Evolutionary conservation across 2,797 vertebrate species (phyloP).

Genomic region (Neosilurus hyrtlii): DNA sequence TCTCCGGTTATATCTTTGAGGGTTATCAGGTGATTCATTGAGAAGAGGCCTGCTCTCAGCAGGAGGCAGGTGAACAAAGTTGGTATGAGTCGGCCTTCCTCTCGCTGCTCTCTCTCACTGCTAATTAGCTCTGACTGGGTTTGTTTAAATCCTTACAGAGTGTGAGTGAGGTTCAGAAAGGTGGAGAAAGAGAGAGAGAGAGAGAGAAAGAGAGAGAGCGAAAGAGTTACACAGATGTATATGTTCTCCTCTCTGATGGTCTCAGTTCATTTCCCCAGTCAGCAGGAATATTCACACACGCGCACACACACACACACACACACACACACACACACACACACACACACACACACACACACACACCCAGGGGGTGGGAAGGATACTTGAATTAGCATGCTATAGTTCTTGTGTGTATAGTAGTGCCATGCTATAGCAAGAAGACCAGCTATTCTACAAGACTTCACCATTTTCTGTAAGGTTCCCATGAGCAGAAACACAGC

Average conservation of each 20-base stretch:
- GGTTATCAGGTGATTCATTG: constrained; percentile 82
- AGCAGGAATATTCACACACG: constrained; percentile 66
- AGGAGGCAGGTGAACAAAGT: constrained; percentile 86
- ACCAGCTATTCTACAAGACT: constrained; percentile 27
- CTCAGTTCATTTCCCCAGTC: constrained; percentile 73
- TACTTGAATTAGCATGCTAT: background rate
- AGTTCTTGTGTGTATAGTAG: background rate
- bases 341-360: constrained; percentile 47
- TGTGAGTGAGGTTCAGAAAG: constrained; percentile 57
- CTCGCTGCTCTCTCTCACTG: constrained; percentile 76
- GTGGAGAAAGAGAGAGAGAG: constrained; percentile 46
- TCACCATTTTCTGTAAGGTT: background rate
- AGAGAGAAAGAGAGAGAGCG: constrained; percentile 11
- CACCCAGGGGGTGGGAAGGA: background rate
- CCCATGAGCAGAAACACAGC: too few species aligned
- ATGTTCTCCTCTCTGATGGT: constrained; percentile 73
- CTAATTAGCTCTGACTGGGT: constrained; percentile 85
- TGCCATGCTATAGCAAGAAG: background rate
- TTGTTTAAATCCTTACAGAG: constrained; percentile 80
- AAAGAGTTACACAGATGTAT: constrained; percentile 62
- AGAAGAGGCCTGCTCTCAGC: constrained; percentile 80
- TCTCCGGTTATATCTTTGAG: constrained; percentile 74
- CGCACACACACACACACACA: constrained; percentile 41
- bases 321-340: constrained; percentile 50
- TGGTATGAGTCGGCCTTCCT: constrained; percentile 76